A percentile compares a stretch with the other conserved stretches of the same genome.
phyloP scores from a whole-genome alignment of 1,140 invertebrate genomes.

The Drosophila mauritiana region DNA sequence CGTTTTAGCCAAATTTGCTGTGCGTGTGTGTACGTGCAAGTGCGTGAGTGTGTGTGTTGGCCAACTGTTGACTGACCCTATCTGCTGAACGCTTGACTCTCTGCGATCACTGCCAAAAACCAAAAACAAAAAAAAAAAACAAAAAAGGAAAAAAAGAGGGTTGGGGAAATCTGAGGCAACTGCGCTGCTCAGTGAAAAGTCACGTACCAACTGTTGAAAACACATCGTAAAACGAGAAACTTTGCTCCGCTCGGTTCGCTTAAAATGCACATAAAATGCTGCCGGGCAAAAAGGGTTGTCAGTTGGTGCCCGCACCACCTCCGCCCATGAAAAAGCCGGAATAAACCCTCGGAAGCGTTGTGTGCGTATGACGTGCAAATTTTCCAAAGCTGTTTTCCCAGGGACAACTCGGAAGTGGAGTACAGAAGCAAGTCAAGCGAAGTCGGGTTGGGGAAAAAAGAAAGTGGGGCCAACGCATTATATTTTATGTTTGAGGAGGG shows the following conservation, averaged over 20 bases:
- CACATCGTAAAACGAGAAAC: conserved; percentile 76
- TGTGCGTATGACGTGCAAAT: conserved; percentile 80
- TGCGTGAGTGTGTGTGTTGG: conserved; percentile 19
- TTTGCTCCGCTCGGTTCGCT: conserved; percentile 57
- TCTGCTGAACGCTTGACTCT: conserved; percentile 25
- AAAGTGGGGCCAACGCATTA: conserved; percentile 50
- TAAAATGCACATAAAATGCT: conserved; percentile 58
- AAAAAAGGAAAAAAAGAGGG: background rate
- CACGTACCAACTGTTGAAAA: conserved; percentile 79
- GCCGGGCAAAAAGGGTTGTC: conserved; percentile 61
- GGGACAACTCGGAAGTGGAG: conserved; percentile 19
- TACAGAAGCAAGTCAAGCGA: background rate
- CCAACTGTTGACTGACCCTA: conserved; percentile 75
- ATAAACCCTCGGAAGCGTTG: conserved; percentile 43
- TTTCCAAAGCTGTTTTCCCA: conserved; percentile 69
- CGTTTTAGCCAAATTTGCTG: conserved; percentile 10
- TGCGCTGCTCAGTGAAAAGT: conserved; percentile 72
- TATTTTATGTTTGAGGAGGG: conserved; percentile 64
- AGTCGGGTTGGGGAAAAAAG: conserved; percentile 9
- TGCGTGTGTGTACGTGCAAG: background rate
- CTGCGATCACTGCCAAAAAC: conserved; percentile 15
- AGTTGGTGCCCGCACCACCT: conserved; percentile 6
- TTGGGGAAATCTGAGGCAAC: conserved; percentile 57
- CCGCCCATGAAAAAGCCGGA: background rate
- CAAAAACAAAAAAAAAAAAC: too few relatives aligned